Percentiles rank a stretch among this genome's conserved stretches.
Conservation (phyloP, 2,113 vertebrate genomes). For the Mirounga angustirostris region DNA sequence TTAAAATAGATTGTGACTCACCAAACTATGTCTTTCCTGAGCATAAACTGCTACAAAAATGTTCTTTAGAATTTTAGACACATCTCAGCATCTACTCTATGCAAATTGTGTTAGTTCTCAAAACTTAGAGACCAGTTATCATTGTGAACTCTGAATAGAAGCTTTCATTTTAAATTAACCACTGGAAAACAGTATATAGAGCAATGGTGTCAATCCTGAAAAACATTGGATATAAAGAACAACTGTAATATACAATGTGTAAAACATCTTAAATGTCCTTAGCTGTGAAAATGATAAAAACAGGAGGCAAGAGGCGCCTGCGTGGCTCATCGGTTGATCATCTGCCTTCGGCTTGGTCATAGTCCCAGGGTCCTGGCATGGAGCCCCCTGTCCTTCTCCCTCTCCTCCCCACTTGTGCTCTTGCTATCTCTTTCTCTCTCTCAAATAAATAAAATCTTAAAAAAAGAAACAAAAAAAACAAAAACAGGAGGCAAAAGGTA, state of each 20-base stretch:
- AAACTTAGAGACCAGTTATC: conserved; percentile 11
- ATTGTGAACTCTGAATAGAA: not conserved
- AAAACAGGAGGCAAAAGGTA: not conserved
- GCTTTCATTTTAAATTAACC: conserved; percentile 21
- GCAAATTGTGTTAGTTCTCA: conserved; percentile 37
- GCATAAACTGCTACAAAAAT: conserved; percentile 15
- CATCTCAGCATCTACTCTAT: not conserved
- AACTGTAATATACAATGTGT: not conserved
- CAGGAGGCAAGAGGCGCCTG: not conserved
- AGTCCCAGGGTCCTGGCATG: too few species aligned
- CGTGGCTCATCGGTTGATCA: not conserved
- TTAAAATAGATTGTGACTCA: conserved; percentile 44
- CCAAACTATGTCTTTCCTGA: conserved; percentile 8
- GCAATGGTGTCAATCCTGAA: not conserved
- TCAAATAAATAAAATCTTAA: not conserved
- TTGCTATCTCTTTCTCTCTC: not conserved
- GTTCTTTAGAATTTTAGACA: conserved; percentile 35
- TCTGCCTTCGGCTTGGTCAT: not conserved
- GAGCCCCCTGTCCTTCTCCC: too few species aligned
- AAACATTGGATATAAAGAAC: conserved; percentile 29
- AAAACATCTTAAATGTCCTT: conserved; percentile 23
- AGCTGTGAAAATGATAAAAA: conserved; percentile 39
- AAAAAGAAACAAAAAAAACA: not conserved
- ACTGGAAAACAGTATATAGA: not conserved
- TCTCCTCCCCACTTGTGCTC: too few species aligned